phyloP scores from a whole-genome alignment of 2,888 invertebrate species.

The Drosophila siamana region DNA sequence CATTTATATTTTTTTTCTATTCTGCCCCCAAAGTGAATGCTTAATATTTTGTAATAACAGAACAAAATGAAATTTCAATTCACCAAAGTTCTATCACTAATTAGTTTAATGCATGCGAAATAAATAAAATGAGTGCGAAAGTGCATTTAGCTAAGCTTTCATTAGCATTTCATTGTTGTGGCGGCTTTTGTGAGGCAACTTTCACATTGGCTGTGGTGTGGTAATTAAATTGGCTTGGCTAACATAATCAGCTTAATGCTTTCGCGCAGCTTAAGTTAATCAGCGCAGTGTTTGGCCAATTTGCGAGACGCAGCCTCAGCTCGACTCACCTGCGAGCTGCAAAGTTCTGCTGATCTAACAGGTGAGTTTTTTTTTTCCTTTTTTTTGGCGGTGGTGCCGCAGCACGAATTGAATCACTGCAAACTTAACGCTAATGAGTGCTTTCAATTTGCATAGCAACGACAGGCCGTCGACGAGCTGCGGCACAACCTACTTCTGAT shows the following conservation, averaged over 20 bases:
- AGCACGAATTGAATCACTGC: constrained; percentile 36
- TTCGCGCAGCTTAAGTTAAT: constrained; percentile 4
- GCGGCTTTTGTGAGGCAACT: background rate
- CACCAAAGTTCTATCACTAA: too few relatives aligned
- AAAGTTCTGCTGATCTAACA: background rate
- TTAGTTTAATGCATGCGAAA: too few relatives aligned
- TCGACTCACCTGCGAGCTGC: too few relatives aligned
- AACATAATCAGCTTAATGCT: constrained; percentile 6
- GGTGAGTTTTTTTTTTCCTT: too few relatives aligned
- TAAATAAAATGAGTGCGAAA: too few relatives aligned
- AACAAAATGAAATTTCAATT: too few relatives aligned
- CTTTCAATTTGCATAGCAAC: constrained; percentile 44
- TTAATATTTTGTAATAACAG: too few relatives aligned
- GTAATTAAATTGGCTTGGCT: background rate
- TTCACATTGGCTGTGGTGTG: background rate
- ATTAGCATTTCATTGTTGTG: background rate
- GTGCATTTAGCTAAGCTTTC: background rate
- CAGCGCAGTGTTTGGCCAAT: background rate
- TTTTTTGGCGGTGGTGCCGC: background rate
- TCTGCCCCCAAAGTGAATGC: too few relatives aligned
- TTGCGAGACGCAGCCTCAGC: background rate
- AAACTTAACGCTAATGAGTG: constrained; percentile 52
- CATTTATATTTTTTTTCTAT: too few relatives aligned
- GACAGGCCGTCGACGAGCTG: background rate
- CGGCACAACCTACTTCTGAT: constrained; percentile 44